phyloP scores from a whole-genome alignment of 2,113 vertebrate species.

The Chaetodon auriga region DNA sequence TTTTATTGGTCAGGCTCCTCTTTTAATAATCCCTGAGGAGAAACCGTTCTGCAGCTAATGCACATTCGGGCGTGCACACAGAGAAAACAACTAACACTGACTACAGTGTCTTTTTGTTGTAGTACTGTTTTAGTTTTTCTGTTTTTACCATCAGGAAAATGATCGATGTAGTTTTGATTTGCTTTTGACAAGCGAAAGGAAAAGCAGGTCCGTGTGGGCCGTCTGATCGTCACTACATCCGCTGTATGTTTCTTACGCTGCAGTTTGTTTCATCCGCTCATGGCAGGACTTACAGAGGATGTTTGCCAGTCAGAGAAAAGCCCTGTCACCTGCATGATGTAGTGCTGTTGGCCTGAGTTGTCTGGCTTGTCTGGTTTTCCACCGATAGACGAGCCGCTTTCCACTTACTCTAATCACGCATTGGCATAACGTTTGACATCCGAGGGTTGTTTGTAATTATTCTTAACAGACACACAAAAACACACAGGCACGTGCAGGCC shows the following conservation, averaged over 20 bases:
- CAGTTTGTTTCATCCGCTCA: constrained; percentile 7
- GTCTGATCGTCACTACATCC: constrained; percentile 6
- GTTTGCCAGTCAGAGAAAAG: background rate
- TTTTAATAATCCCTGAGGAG: background rate
- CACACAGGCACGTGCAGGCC: background rate
- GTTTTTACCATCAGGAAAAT: constrained; percentile 15
- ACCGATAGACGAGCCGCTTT: constrained; percentile 32
- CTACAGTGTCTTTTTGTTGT: background rate
- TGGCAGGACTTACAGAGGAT: background rate
- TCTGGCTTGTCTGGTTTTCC: constrained; percentile 13
- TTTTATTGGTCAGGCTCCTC: background rate
- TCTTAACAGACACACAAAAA: constrained; percentile 5
- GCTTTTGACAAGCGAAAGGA: constrained; percentile 35
- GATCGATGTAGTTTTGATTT: constrained; percentile 15
- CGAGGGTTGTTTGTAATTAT: constrained; percentile 25
- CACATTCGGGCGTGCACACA: background rate
- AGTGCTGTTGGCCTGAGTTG: background rate
- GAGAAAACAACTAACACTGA: background rate
- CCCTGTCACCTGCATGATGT: background rate
- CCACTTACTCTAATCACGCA: constrained; percentile 7
- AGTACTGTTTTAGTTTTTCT: background rate
- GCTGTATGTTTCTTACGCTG: background rate
- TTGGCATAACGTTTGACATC: constrained; percentile 20
- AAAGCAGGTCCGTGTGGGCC: constrained; percentile 1
- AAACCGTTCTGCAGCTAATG: background rate